A percentile compares a stretch with the other conserved stretches of the same genome.
Evolutionary conservation across 2,113 vertebrate species (phyloP).

Genomic region (Labeo catla): DNA sequence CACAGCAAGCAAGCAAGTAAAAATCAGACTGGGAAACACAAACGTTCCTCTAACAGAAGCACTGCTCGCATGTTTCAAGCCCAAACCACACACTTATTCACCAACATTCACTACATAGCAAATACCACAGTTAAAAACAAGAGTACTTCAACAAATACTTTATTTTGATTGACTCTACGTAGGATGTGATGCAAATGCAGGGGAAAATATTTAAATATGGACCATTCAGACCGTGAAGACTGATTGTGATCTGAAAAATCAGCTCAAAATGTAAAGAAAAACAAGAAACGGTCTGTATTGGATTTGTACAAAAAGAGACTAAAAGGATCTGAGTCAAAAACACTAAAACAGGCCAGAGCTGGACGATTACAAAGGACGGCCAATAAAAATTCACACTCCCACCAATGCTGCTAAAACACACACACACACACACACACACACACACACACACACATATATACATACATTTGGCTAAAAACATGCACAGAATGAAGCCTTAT

Average conservation of each 20-base stretch:
- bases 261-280: background rate
- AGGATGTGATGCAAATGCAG: too few species aligned
- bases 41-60: too few species aligned
- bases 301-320: background rate
- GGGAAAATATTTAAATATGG: too few species aligned
- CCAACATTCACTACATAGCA: too few species aligned
- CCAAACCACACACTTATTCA: too few species aligned
- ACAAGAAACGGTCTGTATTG: background rate
- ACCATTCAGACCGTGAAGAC: too few species aligned
- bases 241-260: background rate
- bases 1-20: too few species aligned
- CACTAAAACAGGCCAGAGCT: background rate
- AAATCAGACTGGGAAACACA: too few species aligned
- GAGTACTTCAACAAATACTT: too few species aligned
- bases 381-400: background rate
- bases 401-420: conserved; percentile 1
- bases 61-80: too few species aligned
- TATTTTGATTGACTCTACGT: too few species aligned
- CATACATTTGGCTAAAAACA: background rate
- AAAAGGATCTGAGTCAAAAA: background rate
- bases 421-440: conserved; percentile 1
- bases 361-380: background rate
- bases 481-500: conserved; percentile 21
- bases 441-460: background rate
- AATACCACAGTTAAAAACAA: too few species aligned